These are phyloP conservation scores for Ectemnius lituratus DNA, from an alignment of 2,888 invertebrate genomes.

Conservation along the genomic window DNA sequence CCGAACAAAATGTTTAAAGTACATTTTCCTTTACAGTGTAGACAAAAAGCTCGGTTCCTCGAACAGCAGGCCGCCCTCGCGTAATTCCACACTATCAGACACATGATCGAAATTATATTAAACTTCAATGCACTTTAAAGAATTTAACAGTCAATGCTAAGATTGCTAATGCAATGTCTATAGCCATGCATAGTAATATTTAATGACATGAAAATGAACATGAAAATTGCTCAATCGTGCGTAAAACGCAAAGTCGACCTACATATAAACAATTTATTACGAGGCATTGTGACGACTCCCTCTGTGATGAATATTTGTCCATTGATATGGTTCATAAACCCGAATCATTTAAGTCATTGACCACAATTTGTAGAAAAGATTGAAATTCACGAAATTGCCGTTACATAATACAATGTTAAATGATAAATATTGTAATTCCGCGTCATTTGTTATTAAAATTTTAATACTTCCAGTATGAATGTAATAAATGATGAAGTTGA, in stretches of 20 bases:
- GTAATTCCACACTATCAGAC: constrained; percentile 69
- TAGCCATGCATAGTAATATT: constrained; percentile 26
- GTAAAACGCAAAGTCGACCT: constrained; percentile 9
- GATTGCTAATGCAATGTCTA: constrained; percentile 6
- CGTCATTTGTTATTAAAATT: too few species aligned
- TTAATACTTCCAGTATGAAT: too few species aligned
- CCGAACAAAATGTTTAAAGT: constrained; percentile 19
- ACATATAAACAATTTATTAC: too few species aligned
- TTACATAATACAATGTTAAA: too few species aligned
- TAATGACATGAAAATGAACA: constrained; percentile 25
- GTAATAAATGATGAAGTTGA: too few species aligned
- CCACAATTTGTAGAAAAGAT: too few species aligned
- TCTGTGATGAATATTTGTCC: too few species aligned
- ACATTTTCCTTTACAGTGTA: constrained; percentile 56
- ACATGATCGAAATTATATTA: constrained; percentile 45
- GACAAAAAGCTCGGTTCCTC: constrained; percentile 68
- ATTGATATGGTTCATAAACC: too few species aligned
- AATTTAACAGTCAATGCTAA: constrained; percentile 8
- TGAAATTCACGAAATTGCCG: too few species aligned
- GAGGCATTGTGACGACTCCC: too few species aligned
- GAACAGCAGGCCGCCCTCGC: constrained; percentile 72
- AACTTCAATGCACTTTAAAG: constrained; percentile 2
- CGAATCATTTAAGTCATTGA: too few species aligned
- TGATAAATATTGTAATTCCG: too few species aligned
- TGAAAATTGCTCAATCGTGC: constrained; percentile 43